These are phyloP conservation scores for Zygogramma bicolorata DNA, from an alignment of 2,888 invertebrate species.

Conservation along the genomic window DNA sequence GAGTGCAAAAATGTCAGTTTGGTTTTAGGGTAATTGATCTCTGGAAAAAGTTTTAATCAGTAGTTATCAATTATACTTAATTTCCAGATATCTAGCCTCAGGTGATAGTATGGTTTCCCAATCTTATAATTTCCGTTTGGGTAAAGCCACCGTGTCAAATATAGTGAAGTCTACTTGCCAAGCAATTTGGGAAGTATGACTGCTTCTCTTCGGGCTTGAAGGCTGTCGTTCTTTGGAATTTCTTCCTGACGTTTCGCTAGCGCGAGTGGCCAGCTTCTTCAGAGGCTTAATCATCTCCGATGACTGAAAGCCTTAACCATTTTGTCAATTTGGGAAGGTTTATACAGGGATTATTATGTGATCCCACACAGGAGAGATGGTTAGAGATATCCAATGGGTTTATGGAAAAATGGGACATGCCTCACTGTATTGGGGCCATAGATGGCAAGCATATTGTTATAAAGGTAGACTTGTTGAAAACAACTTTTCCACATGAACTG, in stretches of 20 bases:
- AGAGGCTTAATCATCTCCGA: too few relatives aligned
- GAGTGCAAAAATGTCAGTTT: too few relatives aligned
- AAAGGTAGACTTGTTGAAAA: constrained; percentile 7
- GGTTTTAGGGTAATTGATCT: too few relatives aligned
- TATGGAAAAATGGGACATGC: constrained; percentile 47
- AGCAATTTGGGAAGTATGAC: constrained; percentile 53
- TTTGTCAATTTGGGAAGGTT: too few relatives aligned
- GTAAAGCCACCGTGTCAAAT: constrained; percentile 50
- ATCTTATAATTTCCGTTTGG: constrained; percentile 35
- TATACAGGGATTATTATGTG: constrained; percentile 38
- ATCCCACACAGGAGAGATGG: constrained; percentile 49
- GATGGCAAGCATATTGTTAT: constrained; percentile 54
- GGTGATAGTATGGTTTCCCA: constrained; percentile 30
- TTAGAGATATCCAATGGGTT: constrained; percentile 47
- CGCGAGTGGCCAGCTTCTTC: too few relatives aligned
- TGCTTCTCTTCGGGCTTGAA: too few relatives aligned
- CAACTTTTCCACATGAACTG: too few relatives aligned
- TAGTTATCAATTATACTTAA: too few relatives aligned
- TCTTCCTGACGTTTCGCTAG: too few relatives aligned
- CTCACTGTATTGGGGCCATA: constrained; percentile 52
- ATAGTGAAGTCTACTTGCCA: constrained; percentile 51
- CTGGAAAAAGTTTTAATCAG: too few relatives aligned
- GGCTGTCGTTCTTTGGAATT: too few relatives aligned
- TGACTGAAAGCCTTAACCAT: too few relatives aligned
- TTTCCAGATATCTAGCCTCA: constrained; percentile 34